Conservation (phyloP, 2,888 invertebrate genomes). For the Phlogophora meticulosa region DNA sequence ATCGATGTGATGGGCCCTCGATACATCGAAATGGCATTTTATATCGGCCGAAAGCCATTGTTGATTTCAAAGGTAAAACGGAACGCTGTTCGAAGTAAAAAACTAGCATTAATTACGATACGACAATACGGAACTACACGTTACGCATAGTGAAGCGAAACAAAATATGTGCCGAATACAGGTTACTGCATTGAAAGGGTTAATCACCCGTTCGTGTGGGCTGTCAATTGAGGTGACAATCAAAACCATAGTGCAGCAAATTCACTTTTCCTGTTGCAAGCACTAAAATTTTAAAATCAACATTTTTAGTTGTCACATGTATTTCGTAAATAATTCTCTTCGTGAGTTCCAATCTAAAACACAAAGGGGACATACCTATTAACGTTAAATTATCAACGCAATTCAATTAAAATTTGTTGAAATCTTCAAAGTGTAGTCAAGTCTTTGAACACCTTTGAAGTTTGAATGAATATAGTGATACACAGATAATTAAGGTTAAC, state of each 20-base stretch:
- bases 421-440: slow-evolving; percentile 52
- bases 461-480: slow-evolving; percentile 35
- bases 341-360: slow-evolving; percentile 4
- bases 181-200: slow-evolving; percentile 48
- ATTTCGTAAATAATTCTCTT: not conserved
- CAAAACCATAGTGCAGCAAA: slow-evolving; percentile 40
- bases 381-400: slow-evolving; percentile 49
- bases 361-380: slow-evolving; percentile 17
- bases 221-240: slow-evolving; percentile 33
- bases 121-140: slow-evolving; percentile 36
- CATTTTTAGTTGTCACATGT: slow-evolving; percentile 2
- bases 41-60: slow-evolving; percentile 2
- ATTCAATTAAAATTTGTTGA: slow-evolving; percentile 45
- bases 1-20: slow-evolving; percentile 32
- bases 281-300: not conserved
- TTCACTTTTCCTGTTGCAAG: slow-evolving; percentile 10
- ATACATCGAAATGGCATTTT: slow-evolving; percentile 18
- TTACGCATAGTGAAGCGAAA: slow-evolving; percentile 36
- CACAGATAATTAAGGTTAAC: slow-evolving; percentile 29
- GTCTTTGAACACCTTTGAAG: slow-evolving; percentile 60
- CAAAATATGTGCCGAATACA: slow-evolving; percentile 40
- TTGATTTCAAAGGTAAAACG: not conserved
- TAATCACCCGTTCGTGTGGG: slow-evolving; percentile 49
- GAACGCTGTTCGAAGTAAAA: slow-evolving; percentile 1
- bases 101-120: slow-evolving; percentile 20